A percentile compares a stretch with the other conserved stretches of the same genome.
These are phyloP conservation scores for Dromaius novaehollandiae DNA, from an alignment of 2,113 vertebrate species.

Conservation along the genomic window DNA sequence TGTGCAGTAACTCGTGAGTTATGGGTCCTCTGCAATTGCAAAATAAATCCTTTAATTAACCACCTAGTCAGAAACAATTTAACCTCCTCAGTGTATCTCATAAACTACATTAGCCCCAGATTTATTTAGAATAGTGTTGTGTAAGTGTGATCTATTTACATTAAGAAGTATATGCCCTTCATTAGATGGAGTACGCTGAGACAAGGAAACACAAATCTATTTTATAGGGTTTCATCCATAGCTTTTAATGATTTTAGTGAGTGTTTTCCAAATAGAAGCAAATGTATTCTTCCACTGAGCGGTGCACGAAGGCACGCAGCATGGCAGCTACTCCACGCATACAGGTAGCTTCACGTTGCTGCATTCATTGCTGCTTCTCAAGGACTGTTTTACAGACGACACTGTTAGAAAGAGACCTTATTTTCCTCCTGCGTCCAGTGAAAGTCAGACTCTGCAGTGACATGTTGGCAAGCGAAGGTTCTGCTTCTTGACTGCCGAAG, in stretches of 20 bases:
- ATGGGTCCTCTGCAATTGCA: constrained; percentile 70
- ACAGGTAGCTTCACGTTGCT: not conserved
- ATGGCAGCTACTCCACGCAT: not conserved
- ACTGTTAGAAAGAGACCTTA: not conserved
- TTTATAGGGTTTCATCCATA: constrained; percentile 24
- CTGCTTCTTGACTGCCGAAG: not conserved
- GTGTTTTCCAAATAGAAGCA: not conserved
- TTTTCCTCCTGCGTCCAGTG: not conserved
- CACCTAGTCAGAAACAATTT: constrained; percentile 73
- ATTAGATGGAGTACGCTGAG: not conserved
- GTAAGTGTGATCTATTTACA: constrained; percentile 54
- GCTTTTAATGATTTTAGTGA: not conserved
- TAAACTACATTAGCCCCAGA: constrained; percentile 68
- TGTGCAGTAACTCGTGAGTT: constrained; percentile 72
- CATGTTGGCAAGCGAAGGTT: not conserved
- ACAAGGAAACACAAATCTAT: constrained; percentile 3
- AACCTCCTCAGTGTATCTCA: constrained; percentile 66
- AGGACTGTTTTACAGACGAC: not conserved
- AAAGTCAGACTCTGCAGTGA: not conserved
- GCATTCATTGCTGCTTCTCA: not conserved
- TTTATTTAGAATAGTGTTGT: constrained; percentile 55
- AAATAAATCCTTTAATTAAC: constrained; percentile 77
- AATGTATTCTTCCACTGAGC: not conserved
- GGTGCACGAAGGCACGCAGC: not conserved
- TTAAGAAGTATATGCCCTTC: constrained; percentile 13